A percentile compares a stretch with the other conserved stretches of the same genome.
Conservation (phyloP, 2,797 vertebrate species). For the Enteromius anoplus region DNA sequence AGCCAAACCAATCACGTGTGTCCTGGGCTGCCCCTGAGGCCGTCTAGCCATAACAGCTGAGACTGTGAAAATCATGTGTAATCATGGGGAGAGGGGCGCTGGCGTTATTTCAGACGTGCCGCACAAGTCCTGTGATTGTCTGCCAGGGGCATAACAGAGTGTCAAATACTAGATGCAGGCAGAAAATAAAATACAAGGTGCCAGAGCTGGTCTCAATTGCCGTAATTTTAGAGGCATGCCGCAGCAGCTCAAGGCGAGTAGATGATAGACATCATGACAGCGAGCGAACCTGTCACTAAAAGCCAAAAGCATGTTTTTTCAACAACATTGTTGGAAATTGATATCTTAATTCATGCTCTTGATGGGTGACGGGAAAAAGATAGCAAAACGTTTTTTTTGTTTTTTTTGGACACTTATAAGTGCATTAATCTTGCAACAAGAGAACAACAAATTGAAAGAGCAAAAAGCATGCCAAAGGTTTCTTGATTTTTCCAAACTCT, state of each 20-base stretch:
- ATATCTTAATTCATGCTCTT: slow-evolving; percentile 37
- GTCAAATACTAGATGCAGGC: slow-evolving; percentile 11
- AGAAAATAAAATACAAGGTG: slow-evolving; percentile 29
- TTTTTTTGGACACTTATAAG: background rate
- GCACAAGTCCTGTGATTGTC: slow-evolving; percentile 57
- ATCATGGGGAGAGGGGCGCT: slow-evolving; percentile 63
- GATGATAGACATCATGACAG: slow-evolving; percentile 26
- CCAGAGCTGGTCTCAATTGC: slow-evolving; percentile 48
- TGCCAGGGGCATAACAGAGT: slow-evolving; percentile 33
- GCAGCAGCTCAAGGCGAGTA: slow-evolving; percentile 41
- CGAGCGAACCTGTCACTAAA: slow-evolving; percentile 16
- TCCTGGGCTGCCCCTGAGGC: slow-evolving; percentile 57
- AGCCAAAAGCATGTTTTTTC: slow-evolving; percentile 22
- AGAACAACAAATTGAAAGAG: background rate
- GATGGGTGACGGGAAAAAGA: background rate
- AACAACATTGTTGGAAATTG: slow-evolving; percentile 10
- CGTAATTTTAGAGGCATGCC: slow-evolving; percentile 42
- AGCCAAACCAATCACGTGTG: slow-evolving; percentile 65
- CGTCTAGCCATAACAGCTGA: slow-evolving; percentile 73
- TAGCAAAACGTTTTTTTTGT: background rate
- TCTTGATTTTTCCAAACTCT: background rate
- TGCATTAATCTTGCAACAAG: slow-evolving; percentile 1
- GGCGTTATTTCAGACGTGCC: slow-evolving; percentile 63
- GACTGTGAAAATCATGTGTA: slow-evolving; percentile 71
- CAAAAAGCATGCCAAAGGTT: background rate